A percentile compares a stretch with the other conserved stretches of the same genome.
phyloP scores from a whole-genome alignment of 2,113 vertebrate genomes.

The Lophius piscatorius region DNA sequence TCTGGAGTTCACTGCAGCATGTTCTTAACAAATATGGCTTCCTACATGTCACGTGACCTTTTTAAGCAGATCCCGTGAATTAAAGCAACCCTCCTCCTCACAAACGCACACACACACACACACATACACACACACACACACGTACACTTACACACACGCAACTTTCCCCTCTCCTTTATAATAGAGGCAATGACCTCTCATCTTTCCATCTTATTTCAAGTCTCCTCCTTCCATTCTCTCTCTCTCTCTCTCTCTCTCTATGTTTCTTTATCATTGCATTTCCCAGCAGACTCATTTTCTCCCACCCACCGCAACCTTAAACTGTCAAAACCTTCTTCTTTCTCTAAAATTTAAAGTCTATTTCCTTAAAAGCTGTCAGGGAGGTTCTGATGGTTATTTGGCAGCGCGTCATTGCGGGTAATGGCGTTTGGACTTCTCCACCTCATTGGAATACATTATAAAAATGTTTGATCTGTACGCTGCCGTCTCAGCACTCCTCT shows the following conservation, averaged over 20 bases:
- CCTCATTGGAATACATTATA: slow-evolving; percentile 72
- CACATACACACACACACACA: background rate
- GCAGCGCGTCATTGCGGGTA: slow-evolving; percentile 71
- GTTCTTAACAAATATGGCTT: slow-evolving; percentile 14
- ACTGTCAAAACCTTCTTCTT: slow-evolving; percentile 52
- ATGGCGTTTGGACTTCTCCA: slow-evolving; percentile 68
- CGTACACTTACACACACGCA: slow-evolving; percentile 2
- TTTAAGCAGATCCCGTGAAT: slow-evolving; percentile 50
- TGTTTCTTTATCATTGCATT: slow-evolving; percentile 32
- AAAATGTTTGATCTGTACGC: slow-evolving; percentile 74
- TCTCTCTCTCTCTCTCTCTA: slow-evolving; percentile 17
- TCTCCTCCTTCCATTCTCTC: slow-evolving; percentile 32
- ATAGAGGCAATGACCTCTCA: slow-evolving; percentile 75
- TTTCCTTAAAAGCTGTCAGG: slow-evolving; percentile 72
- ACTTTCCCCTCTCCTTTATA: slow-evolving; percentile 49
- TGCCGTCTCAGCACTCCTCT: slow-evolving; percentile 51
- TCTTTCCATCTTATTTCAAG: slow-evolving; percentile 64
- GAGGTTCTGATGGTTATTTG: slow-evolving; percentile 72
- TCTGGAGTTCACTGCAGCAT: too few species aligned
- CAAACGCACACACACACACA: background rate
- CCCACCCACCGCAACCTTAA: slow-evolving; percentile 28
- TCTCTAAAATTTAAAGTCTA: slow-evolving; percentile 43
- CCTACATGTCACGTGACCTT: slow-evolving; percentile 67
- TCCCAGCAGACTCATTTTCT: slow-evolving; percentile 26
- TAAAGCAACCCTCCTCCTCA: slow-evolving; percentile 30